A percentile compares a stretch with the other conserved stretches of the same genome.
Evolutionary conservation across 2,113 vertebrate species (phyloP).

Genomic region (Apodemus sylvaticus): DNA sequence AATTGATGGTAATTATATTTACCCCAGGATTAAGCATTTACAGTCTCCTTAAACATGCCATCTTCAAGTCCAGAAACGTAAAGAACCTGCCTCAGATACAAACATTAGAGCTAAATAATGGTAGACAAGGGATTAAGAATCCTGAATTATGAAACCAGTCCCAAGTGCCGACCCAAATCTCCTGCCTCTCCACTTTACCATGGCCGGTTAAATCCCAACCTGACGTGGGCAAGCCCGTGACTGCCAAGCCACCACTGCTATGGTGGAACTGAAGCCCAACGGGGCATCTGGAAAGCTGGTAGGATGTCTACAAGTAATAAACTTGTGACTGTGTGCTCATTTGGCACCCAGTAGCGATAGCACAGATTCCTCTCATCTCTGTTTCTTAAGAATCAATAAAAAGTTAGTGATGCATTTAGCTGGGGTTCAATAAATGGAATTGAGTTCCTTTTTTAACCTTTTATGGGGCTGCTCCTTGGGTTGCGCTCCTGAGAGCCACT

Average conservation of each 20-base stretch:
- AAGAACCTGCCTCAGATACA: background rate
- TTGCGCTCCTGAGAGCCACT: slow-evolving; percentile 41
- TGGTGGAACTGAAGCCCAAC: slow-evolving; percentile 40
- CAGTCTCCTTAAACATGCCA: background rate
- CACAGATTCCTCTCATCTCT: slow-evolving; percentile 43
- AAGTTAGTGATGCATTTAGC: slow-evolving; percentile 69
- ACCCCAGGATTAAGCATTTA: background rate
- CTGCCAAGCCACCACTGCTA: background rate
- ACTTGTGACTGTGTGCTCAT: slow-evolving; percentile 58
- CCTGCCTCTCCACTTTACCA: background rate
- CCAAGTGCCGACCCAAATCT: background rate
- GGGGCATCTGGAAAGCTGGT: slow-evolving; percentile 61
- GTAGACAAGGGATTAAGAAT: background rate
- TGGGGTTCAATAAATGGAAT: slow-evolving; percentile 64
- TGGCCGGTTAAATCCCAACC: background rate
- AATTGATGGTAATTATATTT: background rate
- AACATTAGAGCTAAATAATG: background rate
- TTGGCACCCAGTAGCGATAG: slow-evolving; percentile 53
- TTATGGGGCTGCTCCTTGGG: slow-evolving; percentile 4
- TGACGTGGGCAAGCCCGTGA: background rate
- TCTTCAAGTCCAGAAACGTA: slow-evolving; percentile 1
- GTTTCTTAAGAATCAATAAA: slow-evolving; percentile 74
- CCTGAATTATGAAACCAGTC: background rate
- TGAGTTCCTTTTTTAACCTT: slow-evolving; percentile 59
- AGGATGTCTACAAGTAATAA: slow-evolving; percentile 62